Evolutionary conservation across 2,113 vertebrate genomes (phyloP).

Genomic region (Colius striatus): DNA sequence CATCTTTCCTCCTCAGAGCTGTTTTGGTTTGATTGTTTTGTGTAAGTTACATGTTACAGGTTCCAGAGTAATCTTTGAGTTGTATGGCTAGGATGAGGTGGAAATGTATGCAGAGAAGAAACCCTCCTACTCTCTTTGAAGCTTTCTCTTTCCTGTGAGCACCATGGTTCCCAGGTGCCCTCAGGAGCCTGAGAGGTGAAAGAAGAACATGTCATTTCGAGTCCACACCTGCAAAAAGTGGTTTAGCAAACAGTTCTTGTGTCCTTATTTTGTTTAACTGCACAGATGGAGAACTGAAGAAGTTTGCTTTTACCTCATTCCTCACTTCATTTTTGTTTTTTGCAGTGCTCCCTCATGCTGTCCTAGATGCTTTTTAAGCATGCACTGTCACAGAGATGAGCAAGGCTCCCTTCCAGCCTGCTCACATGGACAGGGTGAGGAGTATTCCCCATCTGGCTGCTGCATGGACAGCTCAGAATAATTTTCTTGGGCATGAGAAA

Average conservation of each 20-base stretch:
- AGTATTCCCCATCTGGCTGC: background rate
- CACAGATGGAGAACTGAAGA: background rate
- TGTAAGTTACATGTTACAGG: background rate
- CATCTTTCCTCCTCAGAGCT: background rate
- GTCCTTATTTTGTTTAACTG: background rate
- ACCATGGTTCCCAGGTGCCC: background rate
- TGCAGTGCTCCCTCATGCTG: background rate
- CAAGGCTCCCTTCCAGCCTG: background rate
- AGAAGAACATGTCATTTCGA: background rate
- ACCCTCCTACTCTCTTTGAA: background rate
- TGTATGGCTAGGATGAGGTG: background rate
- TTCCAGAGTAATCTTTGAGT: background rate
- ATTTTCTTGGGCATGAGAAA: background rate
- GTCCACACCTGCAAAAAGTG: background rate
- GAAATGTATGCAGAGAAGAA: background rate
- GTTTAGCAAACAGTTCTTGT: background rate
- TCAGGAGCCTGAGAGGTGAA: background rate
- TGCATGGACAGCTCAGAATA: background rate
- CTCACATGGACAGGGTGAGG: accelerated
- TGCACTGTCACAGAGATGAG: background rate
- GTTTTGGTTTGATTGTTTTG: background rate
- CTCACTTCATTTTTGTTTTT: background rate
- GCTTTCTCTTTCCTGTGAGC: background rate
- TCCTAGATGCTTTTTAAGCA: background rate
- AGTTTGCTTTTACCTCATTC: background rate